Evolutionary conservation across 2,113 vertebrate species (phyloP).

Genomic region (Ginglymostoma cirratum): DNA sequence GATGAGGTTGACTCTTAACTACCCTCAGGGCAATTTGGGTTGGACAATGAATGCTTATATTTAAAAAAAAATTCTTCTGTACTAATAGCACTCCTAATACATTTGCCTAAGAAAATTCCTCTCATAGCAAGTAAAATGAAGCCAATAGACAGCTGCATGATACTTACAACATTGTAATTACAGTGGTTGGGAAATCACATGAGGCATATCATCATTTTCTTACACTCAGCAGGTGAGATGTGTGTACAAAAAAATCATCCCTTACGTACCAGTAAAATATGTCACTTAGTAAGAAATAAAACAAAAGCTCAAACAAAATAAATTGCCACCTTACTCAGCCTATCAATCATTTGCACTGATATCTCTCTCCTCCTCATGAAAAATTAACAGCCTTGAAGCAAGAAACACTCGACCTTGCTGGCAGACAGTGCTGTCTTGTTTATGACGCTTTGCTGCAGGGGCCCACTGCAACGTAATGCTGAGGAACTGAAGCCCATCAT

Average conservation of each 20-base stretch:
- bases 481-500: not conserved
- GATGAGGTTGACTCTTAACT: too few species aligned
- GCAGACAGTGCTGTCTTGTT: not conserved
- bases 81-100: not conserved
- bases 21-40: too few species aligned
- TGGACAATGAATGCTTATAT: too few species aligned
- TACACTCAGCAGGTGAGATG: not conserved
- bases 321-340: not conserved
- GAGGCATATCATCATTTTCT: not conserved
- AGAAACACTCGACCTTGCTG: not conserved
- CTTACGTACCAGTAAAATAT: not conserved
- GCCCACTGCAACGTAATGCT: not conserved
- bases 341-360: not conserved
- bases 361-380: not conserved
- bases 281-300: not conserved
- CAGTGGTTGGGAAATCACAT: not conserved
- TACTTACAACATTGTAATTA: not conserved
- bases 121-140: not conserved
- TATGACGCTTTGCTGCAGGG: too few species aligned
- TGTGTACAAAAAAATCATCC: not conserved
- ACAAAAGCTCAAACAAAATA: not conserved
- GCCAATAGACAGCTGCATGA: not conserved
- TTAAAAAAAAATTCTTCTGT: too few species aligned
- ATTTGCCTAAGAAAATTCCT: not conserved
- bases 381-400: not conserved